Base-by-base conservation (phyloP, 1,140 invertebrate genomes). In the Drosophila takahashii region DNA sequence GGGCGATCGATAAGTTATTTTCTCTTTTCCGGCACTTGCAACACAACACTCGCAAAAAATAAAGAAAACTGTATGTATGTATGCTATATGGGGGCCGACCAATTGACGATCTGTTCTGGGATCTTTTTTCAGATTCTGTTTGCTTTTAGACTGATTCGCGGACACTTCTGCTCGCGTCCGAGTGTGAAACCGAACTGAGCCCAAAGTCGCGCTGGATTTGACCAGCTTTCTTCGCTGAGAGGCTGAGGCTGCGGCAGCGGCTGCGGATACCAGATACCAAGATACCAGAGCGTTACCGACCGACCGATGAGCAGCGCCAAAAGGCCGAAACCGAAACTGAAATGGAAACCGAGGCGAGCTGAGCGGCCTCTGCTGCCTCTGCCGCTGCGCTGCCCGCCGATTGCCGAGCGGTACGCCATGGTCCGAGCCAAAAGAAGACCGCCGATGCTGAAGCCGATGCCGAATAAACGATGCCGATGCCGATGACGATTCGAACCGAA, bases 181-280 rank as follows among this genome's bases (percentile, higher is more conserved):
- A 85, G 79, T 81, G 83, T 90, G 81, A 87, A 90, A 90, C 83
- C 87, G 87, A 90, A 90, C 87, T 90, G 77, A 90, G 71, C 74
- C 75, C 72, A 90, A 77, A 87, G 87, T 81, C 84, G 79, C 67
- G 71, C 80, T 87, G 79, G 79, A 87, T 84, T 90, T 77, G 87
- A 87, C 87, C 87, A 90, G 87, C 87, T 90, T 90, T 90, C 87
- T 90, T 90, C 83, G 81, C 84, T 90, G 87, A 90, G 87, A 85
- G 79, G 73, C 77, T 58, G 44, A 11, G 42, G 36, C 36, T 10
- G 36, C 36, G 11, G 34, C 34, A 0, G 34, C 34, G 36, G 36
- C 36, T 37, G 41, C 41, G 41, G 41, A 42, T 10, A 18, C 16
- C 41, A 18, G 52, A 47, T 41, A 52, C 66, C 48, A 74, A n/a